A percentile compares a stretch with the other conserved stretches of the same genome.
Conservation (phyloP, 1,140 invertebrate species). For the Hyles vespertilio region DNA sequence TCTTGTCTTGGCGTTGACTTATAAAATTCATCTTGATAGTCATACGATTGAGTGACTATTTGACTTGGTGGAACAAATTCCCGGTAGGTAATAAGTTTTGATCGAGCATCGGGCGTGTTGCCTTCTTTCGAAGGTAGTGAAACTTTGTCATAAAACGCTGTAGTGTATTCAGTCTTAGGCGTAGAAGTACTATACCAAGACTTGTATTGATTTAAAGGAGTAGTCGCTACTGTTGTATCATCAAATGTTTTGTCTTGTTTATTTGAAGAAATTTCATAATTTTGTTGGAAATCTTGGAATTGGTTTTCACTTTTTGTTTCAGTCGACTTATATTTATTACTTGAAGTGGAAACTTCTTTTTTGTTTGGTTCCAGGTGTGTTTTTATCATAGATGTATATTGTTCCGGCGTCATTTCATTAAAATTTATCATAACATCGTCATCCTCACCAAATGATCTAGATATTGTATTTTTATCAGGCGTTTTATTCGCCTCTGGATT, state of each 20-base stretch:
- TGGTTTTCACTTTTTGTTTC: conserved; percentile 1
- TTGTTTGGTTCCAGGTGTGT: conserved; percentile 24
- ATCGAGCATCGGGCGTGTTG: conserved; percentile 12
- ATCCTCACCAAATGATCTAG: conserved; percentile 55
- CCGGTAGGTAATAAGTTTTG: conserved; percentile 23
- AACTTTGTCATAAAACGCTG: neutral
- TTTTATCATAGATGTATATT: conserved; percentile 57
- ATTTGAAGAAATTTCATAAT: neutral
- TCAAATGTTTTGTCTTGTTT: neutral
- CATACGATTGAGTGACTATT: conserved; percentile 41
- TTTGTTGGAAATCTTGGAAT: neutral
- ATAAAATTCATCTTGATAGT: conserved; percentile 29
- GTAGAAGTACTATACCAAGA: neutral
- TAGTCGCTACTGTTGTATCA: neutral
- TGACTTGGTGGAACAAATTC: conserved; percentile 43
- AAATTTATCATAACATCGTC: conserved; percentile 68
- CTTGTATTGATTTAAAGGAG: neutral
- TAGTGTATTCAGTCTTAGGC: too few relatives aligned
- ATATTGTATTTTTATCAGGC: conserved; percentile 59
- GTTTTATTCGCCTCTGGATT: conserved; percentile 43
- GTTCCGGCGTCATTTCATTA: conserved; percentile 58
- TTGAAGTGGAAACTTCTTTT: neutral
- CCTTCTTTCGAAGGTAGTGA: conserved; percentile 14
- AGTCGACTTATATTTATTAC: neutral
- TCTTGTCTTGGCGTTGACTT: too few relatives aligned